Conservation (phyloP, 2,113 vertebrate species). For the Clarias batrachus region DNA sequence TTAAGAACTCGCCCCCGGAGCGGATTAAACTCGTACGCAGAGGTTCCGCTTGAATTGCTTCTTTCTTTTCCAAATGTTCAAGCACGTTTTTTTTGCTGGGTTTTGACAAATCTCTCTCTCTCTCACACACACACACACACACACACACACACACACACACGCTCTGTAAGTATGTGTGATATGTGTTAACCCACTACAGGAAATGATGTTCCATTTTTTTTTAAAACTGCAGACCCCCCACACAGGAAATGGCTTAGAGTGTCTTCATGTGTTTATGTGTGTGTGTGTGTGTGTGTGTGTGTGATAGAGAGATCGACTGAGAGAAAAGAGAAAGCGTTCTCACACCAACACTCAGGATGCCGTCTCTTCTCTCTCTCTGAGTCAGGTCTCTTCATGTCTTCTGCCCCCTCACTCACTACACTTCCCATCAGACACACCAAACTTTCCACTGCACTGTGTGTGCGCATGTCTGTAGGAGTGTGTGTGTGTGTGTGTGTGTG, state of each 20-base stretch:
- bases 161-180: background rate
- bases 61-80: too few species aligned
- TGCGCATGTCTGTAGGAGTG: background rate
- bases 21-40: too few species aligned
- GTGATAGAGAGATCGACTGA: background rate
- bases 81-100: too few species aligned
- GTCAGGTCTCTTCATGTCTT: background rate
- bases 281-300: constrained; percentile 6
- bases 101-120: background rate
- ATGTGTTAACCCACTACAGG: background rate
- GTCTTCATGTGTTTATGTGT: background rate
- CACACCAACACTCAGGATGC: constrained; percentile 12
- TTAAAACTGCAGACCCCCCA: constrained; percentile 5
- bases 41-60: too few species aligned
- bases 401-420: constrained; percentile 19
- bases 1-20: too few species aligned
- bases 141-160: constrained; percentile 1
- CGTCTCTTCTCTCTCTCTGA: background rate
- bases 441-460: constrained; percentile 25
- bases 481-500: background rate
- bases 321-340: background rate
- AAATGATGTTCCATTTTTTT: background rate
- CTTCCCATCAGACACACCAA: constrained; percentile 18
- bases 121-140: background rate
- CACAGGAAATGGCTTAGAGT: constrained; percentile 20